Percentiles rank a stretch among this genome's conserved stretches.
phyloP scores from a whole-genome alignment of 2,113 vertebrate genomes.

The Pandion haliaetus region DNA sequence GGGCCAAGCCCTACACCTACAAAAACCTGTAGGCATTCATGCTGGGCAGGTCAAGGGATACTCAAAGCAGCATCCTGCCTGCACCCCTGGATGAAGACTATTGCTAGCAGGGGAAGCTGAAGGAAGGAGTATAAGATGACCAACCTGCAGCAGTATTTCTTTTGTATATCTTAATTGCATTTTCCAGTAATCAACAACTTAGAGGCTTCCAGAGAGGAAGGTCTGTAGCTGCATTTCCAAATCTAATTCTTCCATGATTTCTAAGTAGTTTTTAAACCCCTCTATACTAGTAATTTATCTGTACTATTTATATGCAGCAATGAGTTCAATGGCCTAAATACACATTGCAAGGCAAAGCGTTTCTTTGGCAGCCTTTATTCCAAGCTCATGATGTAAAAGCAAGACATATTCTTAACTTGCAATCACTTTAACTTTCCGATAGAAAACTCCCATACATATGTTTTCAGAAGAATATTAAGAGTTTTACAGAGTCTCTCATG shows the following conservation, averaged over 20 bases:
- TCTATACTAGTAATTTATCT: not conserved
- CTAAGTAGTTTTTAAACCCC: not conserved
- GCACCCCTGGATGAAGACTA: not conserved
- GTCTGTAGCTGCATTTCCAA: not conserved
- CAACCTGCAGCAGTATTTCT: not conserved
- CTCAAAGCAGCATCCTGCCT: not conserved
- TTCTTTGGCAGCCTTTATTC: not conserved
- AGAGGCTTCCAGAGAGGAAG: not conserved
- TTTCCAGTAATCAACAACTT: not conserved
- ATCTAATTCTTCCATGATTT: not conserved
- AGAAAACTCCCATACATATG: not conserved
- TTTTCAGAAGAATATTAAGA: not conserved
- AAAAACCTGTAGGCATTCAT: not conserved
- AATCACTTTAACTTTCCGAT: not conserved
- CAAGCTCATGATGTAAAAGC: not conserved
- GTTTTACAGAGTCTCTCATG: not conserved
- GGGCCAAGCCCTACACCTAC: not conserved
- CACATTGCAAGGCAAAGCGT: not conserved
- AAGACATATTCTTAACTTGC: not conserved
- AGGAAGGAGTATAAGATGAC: not conserved
- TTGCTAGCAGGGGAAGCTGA: not conserved
- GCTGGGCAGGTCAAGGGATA: not conserved
- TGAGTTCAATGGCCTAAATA: not conserved
- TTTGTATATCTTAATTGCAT: not conserved
- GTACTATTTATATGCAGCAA: not conserved